phyloP scores from a whole-genome alignment of 2,797 vertebrate genomes.

The Thamnophis elegans region DNA sequence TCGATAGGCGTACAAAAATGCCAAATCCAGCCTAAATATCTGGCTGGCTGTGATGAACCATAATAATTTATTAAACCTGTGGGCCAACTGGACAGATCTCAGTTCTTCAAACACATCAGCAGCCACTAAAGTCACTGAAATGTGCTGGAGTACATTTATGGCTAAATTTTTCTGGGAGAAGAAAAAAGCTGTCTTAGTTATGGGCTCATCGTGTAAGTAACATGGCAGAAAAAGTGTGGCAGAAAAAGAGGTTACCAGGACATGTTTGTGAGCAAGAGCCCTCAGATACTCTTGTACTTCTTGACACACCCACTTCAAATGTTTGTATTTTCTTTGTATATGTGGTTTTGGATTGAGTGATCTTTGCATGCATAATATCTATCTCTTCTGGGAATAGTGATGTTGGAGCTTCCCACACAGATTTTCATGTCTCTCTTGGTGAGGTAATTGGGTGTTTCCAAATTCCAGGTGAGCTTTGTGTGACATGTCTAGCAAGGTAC shows the following conservation, averaged over 20 bases:
- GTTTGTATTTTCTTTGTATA: not conserved
- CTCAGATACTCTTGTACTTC: not conserved
- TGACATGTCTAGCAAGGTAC: not conserved
- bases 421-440: not conserved
- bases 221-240: not conserved
- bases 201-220: not conserved
- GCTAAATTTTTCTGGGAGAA: not conserved
- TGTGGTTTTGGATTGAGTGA: not conserved
- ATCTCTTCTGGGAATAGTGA: not conserved
- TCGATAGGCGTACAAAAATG: not conserved
- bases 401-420: not conserved
- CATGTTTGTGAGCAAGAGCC: not conserved
- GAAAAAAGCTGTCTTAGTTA: not conserved
- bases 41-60: not conserved
- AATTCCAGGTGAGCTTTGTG: not conserved
- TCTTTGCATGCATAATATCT: not conserved
- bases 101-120: not conserved
- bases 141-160: not conserved
- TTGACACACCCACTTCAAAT: not conserved
- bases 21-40: not conserved
- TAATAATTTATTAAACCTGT: not conserved
- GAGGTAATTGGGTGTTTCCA: not conserved
- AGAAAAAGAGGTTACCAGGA: not conserved
- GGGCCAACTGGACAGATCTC: not conserved
- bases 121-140: not conserved